phyloP scores from a whole-genome alignment of 1,140 invertebrate species.

The Lutraria rhynchaena region DNA sequence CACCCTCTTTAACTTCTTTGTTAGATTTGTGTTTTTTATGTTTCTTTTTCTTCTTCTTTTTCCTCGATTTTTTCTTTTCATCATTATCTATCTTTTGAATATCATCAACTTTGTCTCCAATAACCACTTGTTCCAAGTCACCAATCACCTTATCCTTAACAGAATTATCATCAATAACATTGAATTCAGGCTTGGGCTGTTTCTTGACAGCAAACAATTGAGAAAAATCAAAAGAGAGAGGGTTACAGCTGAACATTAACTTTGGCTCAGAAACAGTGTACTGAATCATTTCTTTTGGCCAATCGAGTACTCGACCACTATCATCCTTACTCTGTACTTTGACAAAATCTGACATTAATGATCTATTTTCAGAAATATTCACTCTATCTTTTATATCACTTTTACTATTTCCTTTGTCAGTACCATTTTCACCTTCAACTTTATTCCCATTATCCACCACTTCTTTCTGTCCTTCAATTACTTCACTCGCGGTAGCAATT shows the following conservation, averaged over 20 bases:
- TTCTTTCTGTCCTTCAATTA: background rate
- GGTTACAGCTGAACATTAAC: constrained; percentile 66
- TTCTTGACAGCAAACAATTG: constrained; percentile 44
- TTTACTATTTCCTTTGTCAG: background rate
- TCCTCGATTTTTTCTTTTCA: constrained; percentile 51
- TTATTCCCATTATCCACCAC: constrained; percentile 10
- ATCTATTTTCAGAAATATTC: constrained; percentile 18
- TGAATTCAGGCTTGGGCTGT: background rate
- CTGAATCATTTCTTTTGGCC: constrained; percentile 68
- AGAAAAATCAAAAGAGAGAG: constrained; percentile 68
- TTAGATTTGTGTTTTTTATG: constrained; percentile 59
- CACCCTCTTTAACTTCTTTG: constrained; percentile 22
- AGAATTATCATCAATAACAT: constrained; percentile 17
- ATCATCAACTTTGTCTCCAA: constrained; percentile 24
- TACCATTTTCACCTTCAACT: background rate
- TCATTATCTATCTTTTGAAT: constrained; percentile 13
- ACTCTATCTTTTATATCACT: constrained; percentile 27
- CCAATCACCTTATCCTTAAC: constrained; percentile 3
- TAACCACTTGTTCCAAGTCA: constrained; percentile 29
- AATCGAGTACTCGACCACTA: constrained; percentile 61
- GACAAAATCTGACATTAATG: constrained; percentile 50
- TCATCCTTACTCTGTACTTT: constrained; percentile 68
- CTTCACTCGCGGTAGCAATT: background rate
- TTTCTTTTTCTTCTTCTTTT: constrained; percentile 64
- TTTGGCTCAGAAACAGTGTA: constrained; percentile 62